These are phyloP conservation scores for Seriola quinqueradiata DNA, from an alignment of 2,113 vertebrate species.

Conservation along the genomic window DNA sequence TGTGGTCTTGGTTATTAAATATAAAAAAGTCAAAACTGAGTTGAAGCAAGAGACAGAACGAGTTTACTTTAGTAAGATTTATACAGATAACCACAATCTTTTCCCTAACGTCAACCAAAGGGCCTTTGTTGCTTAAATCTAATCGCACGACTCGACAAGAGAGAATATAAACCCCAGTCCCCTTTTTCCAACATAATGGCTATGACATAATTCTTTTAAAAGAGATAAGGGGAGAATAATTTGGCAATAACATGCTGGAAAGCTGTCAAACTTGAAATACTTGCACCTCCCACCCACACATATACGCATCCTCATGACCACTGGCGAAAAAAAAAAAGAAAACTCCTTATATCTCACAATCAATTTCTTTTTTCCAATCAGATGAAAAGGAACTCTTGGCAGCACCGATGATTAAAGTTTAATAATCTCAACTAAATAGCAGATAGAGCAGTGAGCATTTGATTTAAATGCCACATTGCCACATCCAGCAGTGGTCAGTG, in stretches of 20 bases:
- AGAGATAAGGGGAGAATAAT: constrained; percentile 26
- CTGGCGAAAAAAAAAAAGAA: constrained; percentile 44
- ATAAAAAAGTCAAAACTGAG: too few species aligned
- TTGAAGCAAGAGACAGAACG: too few species aligned
- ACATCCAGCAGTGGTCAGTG: constrained; percentile 41
- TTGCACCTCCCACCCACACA: not conserved
- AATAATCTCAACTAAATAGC: constrained; percentile 64
- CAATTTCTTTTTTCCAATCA: constrained; percentile 43
- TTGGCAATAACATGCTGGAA: constrained; percentile 4
- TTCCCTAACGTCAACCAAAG: too few species aligned
- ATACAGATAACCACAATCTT: too few species aligned
- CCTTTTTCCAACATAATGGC: constrained; percentile 12
- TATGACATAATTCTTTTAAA: constrained; percentile 35
- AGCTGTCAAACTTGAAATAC: constrained; percentile 46
- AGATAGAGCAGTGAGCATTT: constrained; percentile 46
- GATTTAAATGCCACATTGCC: constrained; percentile 68
- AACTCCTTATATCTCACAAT: constrained; percentile 42
- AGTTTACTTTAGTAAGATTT: too few species aligned
- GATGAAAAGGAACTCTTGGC: constrained; percentile 59
- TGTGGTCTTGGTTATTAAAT: too few species aligned
- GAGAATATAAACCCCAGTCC: too few species aligned
- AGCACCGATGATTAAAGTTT: constrained; percentile 63
- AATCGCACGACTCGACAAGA: too few species aligned
- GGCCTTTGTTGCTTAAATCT: too few species aligned
- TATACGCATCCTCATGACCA: constrained; percentile 18